phyloP scores from a whole-genome alignment of 92 coral and sea anemone genomes.

The Virgularia gustaviana region DNA sequence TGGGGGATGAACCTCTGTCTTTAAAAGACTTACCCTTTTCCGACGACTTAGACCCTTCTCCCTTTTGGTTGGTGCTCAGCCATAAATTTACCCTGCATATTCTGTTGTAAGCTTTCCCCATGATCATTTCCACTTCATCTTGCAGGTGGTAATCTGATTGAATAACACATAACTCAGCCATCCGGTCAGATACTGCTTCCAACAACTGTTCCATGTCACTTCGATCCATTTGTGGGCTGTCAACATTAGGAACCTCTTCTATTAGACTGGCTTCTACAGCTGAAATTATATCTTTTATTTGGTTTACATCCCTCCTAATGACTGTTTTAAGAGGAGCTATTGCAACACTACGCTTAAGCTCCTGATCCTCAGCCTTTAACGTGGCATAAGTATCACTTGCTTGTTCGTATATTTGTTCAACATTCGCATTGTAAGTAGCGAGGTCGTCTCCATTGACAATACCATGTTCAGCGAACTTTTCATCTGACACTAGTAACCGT shows the following conservation, averaged over 20 bases:
- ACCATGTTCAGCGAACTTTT: background rate
- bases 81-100: background rate
- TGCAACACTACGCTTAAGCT: background rate
- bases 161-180: background rate
- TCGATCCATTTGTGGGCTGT: background rate
- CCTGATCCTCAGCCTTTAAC: background rate
- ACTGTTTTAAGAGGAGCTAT: background rate
- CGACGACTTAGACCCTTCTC: no score
- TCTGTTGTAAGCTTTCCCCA: background rate
- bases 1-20: no score
- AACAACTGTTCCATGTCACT: background rate
- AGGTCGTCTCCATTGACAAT: slow-evolving; percentile 6
- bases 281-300: background rate
- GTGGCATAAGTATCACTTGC: background rate
- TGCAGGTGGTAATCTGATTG: background rate
- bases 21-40: no score
- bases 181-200: background rate
- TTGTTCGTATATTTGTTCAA: background rate
- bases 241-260: background rate
- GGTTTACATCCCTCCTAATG: background rate
- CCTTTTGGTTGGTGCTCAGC: background rate
- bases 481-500: background rate
- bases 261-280: background rate
- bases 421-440: background rate
- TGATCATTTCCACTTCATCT: background rate